phyloP scores from a whole-genome alignment of 2,888 invertebrate species.

The Limenitis camilla region DNA sequence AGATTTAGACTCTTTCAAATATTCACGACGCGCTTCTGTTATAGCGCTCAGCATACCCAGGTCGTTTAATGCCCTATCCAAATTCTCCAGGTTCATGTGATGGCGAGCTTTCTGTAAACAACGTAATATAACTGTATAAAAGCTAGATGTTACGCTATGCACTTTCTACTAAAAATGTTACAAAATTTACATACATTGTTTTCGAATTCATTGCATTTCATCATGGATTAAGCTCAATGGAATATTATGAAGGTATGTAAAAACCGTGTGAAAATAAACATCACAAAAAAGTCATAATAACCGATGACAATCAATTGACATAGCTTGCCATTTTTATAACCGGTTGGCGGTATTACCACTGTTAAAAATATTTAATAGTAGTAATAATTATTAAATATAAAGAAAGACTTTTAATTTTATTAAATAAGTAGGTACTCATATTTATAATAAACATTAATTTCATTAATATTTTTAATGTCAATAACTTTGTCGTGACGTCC shows the following conservation, averaged over 20 bases:
- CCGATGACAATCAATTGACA: slow-evolving; percentile 27
- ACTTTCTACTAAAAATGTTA: slow-evolving; percentile 10
- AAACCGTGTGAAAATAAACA: slow-evolving; percentile 67
- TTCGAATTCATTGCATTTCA: slow-evolving; percentile 62
- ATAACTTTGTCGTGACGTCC: too few species aligned
- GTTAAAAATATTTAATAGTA: too few species aligned
- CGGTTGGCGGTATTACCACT: not conserved
- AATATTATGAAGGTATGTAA: slow-evolving; percentile 49
- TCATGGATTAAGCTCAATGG: slow-evolving; percentile 39
- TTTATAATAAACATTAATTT: too few species aligned
- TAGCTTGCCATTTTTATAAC: slow-evolving; percentile 10
- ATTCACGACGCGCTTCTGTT: slow-evolving; percentile 74
- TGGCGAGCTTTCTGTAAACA: slow-evolving; percentile 61
- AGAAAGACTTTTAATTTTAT: too few species aligned
- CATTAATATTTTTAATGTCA: too few species aligned
- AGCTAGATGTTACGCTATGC: not conserved
- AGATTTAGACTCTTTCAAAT: slow-evolving; percentile 67
- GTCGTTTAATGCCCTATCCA: slow-evolving; percentile 76
- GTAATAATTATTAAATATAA: too few species aligned
- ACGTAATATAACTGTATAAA: slow-evolving; percentile 32
- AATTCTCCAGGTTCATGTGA: slow-evolving; percentile 68
- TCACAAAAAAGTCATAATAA: slow-evolving; percentile 68
- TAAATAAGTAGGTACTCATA: too few species aligned
- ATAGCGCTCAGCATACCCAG: slow-evolving; percentile 76
- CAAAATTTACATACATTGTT: slow-evolving; percentile 45